phyloP scores from a whole-genome alignment of 2,797 vertebrate genomes.

The Triplophysa bombifrons region DNA sequence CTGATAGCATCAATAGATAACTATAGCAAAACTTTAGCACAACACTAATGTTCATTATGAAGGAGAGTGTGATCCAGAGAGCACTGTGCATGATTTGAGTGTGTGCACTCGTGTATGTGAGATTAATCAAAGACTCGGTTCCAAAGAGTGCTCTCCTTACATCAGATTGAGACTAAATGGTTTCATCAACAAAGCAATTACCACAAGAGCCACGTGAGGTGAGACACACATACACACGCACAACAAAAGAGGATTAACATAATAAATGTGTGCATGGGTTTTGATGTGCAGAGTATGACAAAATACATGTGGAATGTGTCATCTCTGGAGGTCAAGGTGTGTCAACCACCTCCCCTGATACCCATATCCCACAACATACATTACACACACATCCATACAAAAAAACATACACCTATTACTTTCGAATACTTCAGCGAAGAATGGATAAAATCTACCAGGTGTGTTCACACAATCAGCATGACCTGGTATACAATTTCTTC shows the following conservation, averaged over 20 bases:
- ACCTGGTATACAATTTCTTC: not conserved
- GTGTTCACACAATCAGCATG: conserved; percentile 14
- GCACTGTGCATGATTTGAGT: conserved; percentile 23
- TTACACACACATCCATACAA: not conserved
- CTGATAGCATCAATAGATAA: conserved; percentile 52
- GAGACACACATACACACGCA: conserved; percentile 28
- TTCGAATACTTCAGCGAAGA: not conserved
- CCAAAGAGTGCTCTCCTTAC: conserved; percentile 36
- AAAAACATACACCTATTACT: not conserved
- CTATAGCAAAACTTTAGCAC: conserved; percentile 38
- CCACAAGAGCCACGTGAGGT: conserved; percentile 47
- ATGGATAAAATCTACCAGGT: not conserved
- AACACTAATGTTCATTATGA: conserved; percentile 49
- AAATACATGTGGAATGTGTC: conserved; percentile 23
- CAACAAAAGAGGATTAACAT: not conserved
- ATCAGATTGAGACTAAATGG: conserved; percentile 44
- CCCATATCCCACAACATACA: not conserved
- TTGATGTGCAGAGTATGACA: not conserved
- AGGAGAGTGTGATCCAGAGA: conserved; percentile 38
- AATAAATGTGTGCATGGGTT: not conserved
- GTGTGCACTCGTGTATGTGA: not conserved
- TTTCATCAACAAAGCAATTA: conserved; percentile 56
- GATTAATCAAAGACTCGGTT: conserved; percentile 48
- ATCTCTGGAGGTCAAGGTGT: conserved; percentile 19
- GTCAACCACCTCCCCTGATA: not conserved